These are phyloP conservation scores for Pterophyllum scalare DNA, from an alignment of 2,113 vertebrate genomes.

Conservation along the genomic window DNA sequence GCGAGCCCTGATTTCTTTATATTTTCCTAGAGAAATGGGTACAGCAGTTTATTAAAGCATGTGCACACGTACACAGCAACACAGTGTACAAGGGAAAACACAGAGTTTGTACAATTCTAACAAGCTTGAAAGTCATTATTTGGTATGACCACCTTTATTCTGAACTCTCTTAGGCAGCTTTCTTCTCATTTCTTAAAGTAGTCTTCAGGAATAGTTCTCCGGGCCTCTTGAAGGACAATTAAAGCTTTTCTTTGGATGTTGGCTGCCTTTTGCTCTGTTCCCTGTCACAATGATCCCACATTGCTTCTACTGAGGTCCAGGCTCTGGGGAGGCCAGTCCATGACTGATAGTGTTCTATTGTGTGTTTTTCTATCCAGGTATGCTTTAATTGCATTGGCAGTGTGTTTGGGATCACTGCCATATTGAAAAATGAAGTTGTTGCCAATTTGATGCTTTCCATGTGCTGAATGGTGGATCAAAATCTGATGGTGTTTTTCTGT, in stretches of 20 bases:
- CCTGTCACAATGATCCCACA: fast-evolving
- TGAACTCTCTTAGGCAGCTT: not conserved
- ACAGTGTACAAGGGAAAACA: not conserved
- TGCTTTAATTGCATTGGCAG: no score
- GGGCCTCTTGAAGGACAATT: not conserved
- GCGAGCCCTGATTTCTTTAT: not conserved
- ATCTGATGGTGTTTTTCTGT: no score
- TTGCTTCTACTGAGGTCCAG: not conserved
- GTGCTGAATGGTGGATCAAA: no score
- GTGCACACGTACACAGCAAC: not conserved
- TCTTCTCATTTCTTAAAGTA: not conserved
- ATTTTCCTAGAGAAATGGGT: not conserved
- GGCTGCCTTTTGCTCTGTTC: not conserved
- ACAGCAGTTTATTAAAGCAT: not conserved
- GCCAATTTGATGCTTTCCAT: no score
- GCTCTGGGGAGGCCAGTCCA: no score
- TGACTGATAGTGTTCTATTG: no score
- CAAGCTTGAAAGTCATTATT: no score
- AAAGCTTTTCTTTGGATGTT: not conserved
- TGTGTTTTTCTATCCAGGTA: no score
- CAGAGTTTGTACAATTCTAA: no score
- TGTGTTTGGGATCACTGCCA: no score
- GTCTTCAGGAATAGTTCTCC: not conserved
- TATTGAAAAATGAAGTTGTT: no score
- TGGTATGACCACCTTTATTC: no score